A percentile compares a stretch with the other conserved stretches of the same genome.
Evolutionary conservation across 2,797 vertebrate species (phyloP).

Genomic region (Hylomyscus alleni): DNA sequence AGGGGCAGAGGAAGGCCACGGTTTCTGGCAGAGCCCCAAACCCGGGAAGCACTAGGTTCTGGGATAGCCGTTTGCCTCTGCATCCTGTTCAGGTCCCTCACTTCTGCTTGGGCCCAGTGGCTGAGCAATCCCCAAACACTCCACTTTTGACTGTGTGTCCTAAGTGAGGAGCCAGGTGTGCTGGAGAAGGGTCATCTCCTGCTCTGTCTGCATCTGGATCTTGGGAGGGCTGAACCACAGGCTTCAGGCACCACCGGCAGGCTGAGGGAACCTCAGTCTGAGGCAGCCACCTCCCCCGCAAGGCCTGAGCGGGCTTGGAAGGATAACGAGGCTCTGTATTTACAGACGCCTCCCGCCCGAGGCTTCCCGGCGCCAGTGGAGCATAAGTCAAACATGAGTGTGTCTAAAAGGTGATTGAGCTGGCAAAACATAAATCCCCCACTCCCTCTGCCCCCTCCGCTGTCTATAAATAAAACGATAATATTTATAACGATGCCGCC

Average conservation of each 20-base stretch:
- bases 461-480: slow-evolving; percentile 64
- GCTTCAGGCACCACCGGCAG: background rate
- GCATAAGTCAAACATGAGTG: slow-evolving; percentile 41
- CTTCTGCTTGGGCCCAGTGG: fast-evolving
- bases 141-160: background rate
- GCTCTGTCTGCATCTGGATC: background rate
- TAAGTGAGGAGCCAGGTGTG: fast-evolving
- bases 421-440: slow-evolving; percentile 32
- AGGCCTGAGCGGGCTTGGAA: background rate
- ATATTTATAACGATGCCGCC: slow-evolving; percentile 44
- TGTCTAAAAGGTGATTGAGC: slow-evolving; percentile 41
- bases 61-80: background rate
- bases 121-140: background rate
- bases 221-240: background rate
- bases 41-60: background rate
- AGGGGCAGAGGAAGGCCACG: background rate
- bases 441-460: background rate
- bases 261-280: background rate
- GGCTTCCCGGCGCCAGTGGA: slow-evolving; percentile 65
- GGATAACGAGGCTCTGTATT: slow-evolving; percentile 45
- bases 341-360: slow-evolving; percentile 57
- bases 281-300: background rate
- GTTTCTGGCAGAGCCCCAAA: background rate
- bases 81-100: background rate
- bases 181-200: background rate